Percentiles rank a stretch among this genome's conserved stretches.
Conservation (phyloP, 2,888 invertebrate species). For the Panorpa germanica region DNA sequence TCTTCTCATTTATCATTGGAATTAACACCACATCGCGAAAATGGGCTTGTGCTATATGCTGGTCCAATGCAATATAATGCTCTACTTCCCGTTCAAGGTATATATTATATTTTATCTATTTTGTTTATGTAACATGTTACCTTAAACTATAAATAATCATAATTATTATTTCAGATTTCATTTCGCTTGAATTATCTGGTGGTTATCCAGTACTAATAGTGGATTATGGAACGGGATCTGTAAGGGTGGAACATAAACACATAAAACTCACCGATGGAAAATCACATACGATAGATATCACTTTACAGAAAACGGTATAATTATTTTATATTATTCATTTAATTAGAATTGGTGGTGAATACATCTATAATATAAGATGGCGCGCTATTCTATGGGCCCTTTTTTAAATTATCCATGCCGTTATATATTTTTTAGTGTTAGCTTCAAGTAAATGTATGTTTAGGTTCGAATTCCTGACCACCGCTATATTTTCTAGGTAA, state of each 20-base stretch:
- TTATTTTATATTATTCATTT: no score
- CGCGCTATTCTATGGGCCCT: no score
- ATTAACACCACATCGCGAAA: conserved; percentile 52
- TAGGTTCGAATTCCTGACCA: no score
- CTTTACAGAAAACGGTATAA: conserved; percentile 35
- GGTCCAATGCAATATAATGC: conserved; percentile 59
- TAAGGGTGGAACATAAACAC: conserved; percentile 44
- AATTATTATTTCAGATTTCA: conserved; percentile 46
- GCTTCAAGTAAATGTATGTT: no score
- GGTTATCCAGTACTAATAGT: conserved; percentile 71
- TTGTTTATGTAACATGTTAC: conserved; percentile 2
- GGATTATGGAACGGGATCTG: conserved; percentile 74
- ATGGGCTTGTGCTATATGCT: conserved; percentile 78
- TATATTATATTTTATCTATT: conserved; percentile 12
- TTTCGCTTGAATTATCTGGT: conserved; percentile 67
- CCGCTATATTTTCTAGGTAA: no score
- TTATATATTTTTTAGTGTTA: no score
- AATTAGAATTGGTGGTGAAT: no score
- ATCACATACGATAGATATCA: conserved; percentile 73
- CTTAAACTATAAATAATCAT: not conserved
- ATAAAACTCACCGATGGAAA: conserved; percentile 66
- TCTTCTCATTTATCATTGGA: conserved; percentile 67
- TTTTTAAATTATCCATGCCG: no score
- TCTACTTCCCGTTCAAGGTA: conserved; percentile 42
- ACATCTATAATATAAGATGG: no score